A percentile compares a stretch with the other conserved stretches of the same genome.
Conservation (phyloP, 1,140 invertebrate species). For the Leptopilina boulardi region DNA sequence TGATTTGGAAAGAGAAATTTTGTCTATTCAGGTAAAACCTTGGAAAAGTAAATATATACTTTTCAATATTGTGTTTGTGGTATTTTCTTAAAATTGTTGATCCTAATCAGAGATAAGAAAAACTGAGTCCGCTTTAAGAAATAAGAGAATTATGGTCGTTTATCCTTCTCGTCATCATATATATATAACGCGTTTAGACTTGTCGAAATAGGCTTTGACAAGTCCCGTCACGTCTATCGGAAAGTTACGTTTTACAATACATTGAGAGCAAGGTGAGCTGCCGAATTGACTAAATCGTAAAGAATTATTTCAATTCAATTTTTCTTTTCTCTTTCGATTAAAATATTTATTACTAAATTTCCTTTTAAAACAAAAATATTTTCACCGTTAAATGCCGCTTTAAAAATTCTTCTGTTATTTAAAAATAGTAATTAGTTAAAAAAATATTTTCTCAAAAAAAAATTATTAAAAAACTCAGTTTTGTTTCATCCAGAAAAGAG, state of each 20-base stretch:
- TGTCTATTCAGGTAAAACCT: no score
- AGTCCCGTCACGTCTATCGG: neutral
- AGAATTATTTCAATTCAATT: no score
- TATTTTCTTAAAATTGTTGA: neutral
- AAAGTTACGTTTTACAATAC: conserved; percentile 10
- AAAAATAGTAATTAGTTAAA: no score
- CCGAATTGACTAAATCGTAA: conserved; percentile 27
- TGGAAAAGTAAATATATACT: no score
- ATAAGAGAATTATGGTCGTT: conserved; percentile 3
- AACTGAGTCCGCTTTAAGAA: neutral
- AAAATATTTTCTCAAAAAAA: neutral
- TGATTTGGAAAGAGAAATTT: no score
- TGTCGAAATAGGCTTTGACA: neutral
- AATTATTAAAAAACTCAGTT: neutral
- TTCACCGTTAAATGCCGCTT: no score
- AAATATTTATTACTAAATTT: no score
- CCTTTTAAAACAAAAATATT: no score
- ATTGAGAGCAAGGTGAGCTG: conserved; percentile 59
- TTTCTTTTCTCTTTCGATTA: no score
- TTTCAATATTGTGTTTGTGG: neutral
- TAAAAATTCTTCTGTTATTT: no score
- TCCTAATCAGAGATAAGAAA: neutral
- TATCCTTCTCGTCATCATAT: neutral
- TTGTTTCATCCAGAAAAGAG: neutral
- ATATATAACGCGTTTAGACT: neutral